These are phyloP conservation scores for Boulengeromyrus knoepffleri DNA, from an alignment of 2,113 vertebrate species.

Conservation along the genomic window DNA sequence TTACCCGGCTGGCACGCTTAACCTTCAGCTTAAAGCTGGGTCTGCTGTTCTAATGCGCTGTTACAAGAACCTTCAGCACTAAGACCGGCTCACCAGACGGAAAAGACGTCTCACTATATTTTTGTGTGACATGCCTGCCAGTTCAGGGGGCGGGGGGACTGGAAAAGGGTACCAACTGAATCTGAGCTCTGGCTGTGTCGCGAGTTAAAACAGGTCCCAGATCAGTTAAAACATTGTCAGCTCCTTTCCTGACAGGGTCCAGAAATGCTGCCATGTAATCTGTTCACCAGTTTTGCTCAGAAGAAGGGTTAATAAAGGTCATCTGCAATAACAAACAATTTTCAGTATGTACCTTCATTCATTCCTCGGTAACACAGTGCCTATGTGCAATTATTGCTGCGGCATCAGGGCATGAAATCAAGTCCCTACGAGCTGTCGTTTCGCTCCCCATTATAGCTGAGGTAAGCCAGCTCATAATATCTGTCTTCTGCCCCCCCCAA, in stretches of 20 bases:
- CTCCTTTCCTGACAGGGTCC: neutral
- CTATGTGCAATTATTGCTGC: constrained; percentile 73
- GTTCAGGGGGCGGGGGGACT: neutral
- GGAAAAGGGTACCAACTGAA: neutral
- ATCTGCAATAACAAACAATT: constrained; percentile 73
- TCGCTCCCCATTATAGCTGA: constrained; percentile 68
- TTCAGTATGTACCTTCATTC: constrained; percentile 71
- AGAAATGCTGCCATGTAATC: constrained; percentile 59
- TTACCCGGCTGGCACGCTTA: neutral
- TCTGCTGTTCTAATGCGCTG: constrained; percentile 46
- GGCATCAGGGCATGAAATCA: constrained; percentile 65
- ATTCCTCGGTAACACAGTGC: constrained; percentile 72
- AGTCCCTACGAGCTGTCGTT: constrained; percentile 63
- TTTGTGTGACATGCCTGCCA: neutral
- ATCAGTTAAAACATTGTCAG: constrained; percentile 23
- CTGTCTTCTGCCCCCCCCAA: neutral
- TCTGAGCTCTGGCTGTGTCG: too few relatives aligned
- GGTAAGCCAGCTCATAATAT: constrained; percentile 42
- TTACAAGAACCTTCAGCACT: neutral
- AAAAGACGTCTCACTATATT: neutral
- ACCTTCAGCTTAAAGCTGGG: constrained; percentile 1
- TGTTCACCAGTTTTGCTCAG: constrained; percentile 40
- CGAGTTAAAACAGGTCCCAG: neutral
- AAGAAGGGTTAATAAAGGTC: constrained; percentile 77
- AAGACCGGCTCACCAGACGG: neutral